A percentile compares a stretch with the other conserved stretches of the same genome.
phyloP scores from a whole-genome alignment of 2,888 invertebrate genomes.

The Mesoligia furuncula region DNA sequence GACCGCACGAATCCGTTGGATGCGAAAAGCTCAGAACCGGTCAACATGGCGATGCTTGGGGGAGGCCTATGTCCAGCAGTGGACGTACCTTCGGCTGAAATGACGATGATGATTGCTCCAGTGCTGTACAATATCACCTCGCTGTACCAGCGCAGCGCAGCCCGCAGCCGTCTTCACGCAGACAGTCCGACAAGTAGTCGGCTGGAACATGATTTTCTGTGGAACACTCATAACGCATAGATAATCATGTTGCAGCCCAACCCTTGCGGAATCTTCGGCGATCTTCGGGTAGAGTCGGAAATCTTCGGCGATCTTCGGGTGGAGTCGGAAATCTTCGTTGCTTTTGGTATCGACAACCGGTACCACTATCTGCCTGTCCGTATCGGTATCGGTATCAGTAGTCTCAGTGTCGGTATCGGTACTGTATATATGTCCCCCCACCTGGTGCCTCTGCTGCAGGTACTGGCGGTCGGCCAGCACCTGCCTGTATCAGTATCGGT shows the following conservation, averaged over 20 bases:
- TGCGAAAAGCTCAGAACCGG: no score
- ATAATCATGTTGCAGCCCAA: slow-evolving; percentile 43
- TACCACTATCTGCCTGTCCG: neutral
- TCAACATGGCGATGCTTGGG: no score
- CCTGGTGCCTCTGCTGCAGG: no score
- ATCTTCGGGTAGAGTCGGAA: neutral
- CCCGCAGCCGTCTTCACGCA: neutral
- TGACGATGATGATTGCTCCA: neutral
- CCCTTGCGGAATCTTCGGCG: slow-evolving; percentile 15
- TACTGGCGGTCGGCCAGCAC: no score
- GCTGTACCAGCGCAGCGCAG: neutral
- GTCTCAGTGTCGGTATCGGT: no score
- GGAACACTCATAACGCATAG: slow-evolving; percentile 30
- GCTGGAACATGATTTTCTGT: slow-evolving; percentile 52
- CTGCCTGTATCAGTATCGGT: no score
- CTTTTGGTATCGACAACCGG: neutral
- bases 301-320: slow-evolving; percentile 4
- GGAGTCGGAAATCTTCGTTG: no score
- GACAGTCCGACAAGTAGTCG: slow-evolving; percentile 27
- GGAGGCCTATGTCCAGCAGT: no score
- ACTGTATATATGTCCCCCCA: slow-evolving; percentile 54
- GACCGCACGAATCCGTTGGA: no score
- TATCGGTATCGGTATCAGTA: no score
- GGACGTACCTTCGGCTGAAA: no score
- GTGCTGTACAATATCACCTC: neutral